Conservation (phyloP, 1,140 invertebrate genomes). For the Drosophila funebris region DNA sequence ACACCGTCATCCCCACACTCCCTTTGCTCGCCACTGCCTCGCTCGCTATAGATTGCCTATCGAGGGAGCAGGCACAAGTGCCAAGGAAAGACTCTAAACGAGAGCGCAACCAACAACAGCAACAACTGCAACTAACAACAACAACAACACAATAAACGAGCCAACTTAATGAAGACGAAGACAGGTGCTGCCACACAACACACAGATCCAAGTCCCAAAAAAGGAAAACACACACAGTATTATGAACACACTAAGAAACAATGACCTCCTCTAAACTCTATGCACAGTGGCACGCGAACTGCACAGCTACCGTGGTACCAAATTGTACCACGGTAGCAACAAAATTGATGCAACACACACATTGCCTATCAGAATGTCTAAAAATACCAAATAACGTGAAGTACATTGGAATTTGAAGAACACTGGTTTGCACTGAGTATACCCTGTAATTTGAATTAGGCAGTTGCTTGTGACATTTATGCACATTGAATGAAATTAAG, state of each 20-base stretch:
- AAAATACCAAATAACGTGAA: too few relatives aligned
- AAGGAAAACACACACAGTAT: background rate
- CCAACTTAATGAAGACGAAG: constrained; percentile 66
- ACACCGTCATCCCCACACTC: background rate
- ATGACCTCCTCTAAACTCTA: background rate
- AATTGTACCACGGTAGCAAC: background rate
- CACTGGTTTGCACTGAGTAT: too few relatives aligned
- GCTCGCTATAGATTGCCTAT: constrained; percentile 61
- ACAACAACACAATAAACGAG: background rate
- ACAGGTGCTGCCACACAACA: constrained; percentile 50
- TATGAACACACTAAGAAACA: background rate
- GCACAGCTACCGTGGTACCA: background rate
- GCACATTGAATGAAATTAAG: too few relatives aligned
- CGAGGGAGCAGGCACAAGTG: constrained; percentile 31
- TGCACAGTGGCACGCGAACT: constrained; percentile 4
- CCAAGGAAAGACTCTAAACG: constrained; percentile 28
- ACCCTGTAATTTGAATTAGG: too few relatives aligned
- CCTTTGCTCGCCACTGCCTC: background rate
- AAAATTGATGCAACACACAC: background rate
- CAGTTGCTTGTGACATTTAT: too few relatives aligned
- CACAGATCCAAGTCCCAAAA: background rate
- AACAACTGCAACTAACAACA: background rate
- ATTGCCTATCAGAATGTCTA: too few relatives aligned
- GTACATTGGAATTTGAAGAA: too few relatives aligned
- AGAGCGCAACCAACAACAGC: constrained; percentile 27